Evolutionary conservation across 2,888 invertebrate species (phyloP).

Genomic region (Epistrophella euchroma): DNA sequence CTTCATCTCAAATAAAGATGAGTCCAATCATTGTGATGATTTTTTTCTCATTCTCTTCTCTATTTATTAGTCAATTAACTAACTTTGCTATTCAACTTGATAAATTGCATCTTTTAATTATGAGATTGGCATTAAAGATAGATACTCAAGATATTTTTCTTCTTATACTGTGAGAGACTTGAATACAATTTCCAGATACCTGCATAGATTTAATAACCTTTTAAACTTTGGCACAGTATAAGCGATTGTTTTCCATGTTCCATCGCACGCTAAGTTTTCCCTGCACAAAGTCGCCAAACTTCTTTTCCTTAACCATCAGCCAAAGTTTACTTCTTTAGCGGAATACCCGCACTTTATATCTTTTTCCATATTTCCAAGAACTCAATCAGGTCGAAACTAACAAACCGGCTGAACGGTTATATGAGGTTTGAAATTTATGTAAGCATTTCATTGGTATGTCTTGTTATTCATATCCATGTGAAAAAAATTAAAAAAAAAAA

Average conservation of each 20-base stretch:
- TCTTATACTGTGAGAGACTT: background rate
- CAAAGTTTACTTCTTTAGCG: background rate
- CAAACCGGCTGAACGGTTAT: conserved; percentile 13
- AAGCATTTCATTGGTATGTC: conserved; percentile 10
- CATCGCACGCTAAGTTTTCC: conserved; percentile 3
- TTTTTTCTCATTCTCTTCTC: conserved; percentile 6
- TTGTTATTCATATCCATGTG: conserved; percentile 34
- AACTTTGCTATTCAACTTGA: conserved; percentile 6
- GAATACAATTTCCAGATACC: background rate
- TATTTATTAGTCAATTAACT: conserved; percentile 24
- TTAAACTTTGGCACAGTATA: conserved; percentile 22
- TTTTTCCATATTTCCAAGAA: conserved; percentile 23
- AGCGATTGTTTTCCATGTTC: conserved; percentile 5
- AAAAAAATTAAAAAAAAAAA: background rate
- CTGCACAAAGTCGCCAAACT: background rate
- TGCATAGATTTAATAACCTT: conserved; percentile 9
- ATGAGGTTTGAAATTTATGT: conserved; percentile 6
- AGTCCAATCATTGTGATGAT: background rate
- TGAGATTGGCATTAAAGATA: conserved; percentile 15
- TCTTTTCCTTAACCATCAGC: conserved; percentile 10
- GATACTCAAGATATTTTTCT: background rate
- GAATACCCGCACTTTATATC: background rate
- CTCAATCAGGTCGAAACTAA: conserved; percentile 25
- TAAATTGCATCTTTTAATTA: conserved; percentile 38
- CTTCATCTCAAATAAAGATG: background rate